Base-by-base conservation (phyloP, 2,113 vertebrate species). In the Daubentonia madagascariensis region DNA sequence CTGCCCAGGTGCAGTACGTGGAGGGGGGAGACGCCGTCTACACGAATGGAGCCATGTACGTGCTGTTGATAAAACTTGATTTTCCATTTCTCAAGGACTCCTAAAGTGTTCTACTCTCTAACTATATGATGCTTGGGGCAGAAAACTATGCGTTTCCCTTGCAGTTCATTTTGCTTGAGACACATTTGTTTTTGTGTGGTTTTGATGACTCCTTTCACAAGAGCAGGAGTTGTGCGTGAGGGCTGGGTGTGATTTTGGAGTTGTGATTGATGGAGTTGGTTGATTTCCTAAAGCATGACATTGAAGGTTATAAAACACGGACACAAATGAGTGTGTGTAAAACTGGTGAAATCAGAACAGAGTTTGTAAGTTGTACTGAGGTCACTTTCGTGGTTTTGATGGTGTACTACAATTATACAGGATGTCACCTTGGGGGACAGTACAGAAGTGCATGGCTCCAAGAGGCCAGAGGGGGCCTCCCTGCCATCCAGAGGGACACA, bases 11-110 rank as follows among this genome's bases (percentile, higher is more conserved):
- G 98, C 99, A 99, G 98, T 99, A 99, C 94, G 99, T 99, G 96
- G 99, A 99, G 94, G 99, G 99, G 45, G 99, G 99, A 80, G 99
- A 99, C 40, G 97, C 99, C 0, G 99, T 99, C 98, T 99, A 99
- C 96, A 98, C 99, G 89, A 99, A 99, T 43, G 99, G 99, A 98
- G 99, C 99, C 94, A 99, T 99, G 99, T 99, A 99, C 99, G 99
- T 96, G 45, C 32, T 67, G 68, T 61, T 73, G 25, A 8, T 25
- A 40, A 22, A 65, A 78, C 79, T 79, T 23, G 75, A 52, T 5
- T 78, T 73, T 59, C 48, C 52, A 1, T 16, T 95, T 78, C 32
- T 45, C 43, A 79, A 52, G 70, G 78, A 35, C 13, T 37, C 67
- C n/a, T 48, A 70, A 78, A 50, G 25, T 4, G 6, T 91, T 79